These are phyloP conservation scores for Drosophila tripunctata DNA, from an alignment of 2,888 invertebrate species.

Conservation along the genomic window DNA sequence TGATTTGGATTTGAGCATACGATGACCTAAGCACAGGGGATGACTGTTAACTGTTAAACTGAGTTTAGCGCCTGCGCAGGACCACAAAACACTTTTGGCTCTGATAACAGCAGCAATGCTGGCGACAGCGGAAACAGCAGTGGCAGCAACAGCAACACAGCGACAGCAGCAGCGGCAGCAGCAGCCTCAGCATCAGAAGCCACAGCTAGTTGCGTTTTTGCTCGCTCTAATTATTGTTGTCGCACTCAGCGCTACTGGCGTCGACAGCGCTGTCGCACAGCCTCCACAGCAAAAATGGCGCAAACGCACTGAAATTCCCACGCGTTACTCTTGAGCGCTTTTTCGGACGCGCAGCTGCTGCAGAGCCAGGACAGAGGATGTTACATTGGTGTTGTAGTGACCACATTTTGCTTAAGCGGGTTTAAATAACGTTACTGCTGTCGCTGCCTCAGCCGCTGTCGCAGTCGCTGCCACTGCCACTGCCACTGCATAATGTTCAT, in stretches of 20 bases:
- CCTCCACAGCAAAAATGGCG: constrained; percentile 49
- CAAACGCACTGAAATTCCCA: constrained; percentile 64
- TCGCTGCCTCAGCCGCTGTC: background rate
- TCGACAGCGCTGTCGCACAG: constrained; percentile 27
- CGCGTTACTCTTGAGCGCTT: constrained; percentile 70
- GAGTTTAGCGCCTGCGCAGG: constrained; percentile 62
- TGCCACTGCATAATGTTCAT: constrained; percentile 1
- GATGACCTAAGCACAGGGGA: constrained; percentile 50
- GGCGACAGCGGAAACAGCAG: constrained; percentile 26
- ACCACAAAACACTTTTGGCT: background rate
- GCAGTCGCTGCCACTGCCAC: constrained; percentile 6
- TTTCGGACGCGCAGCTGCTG: constrained; percentile 7
- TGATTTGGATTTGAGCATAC: constrained; percentile 33
- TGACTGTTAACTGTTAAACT: constrained; percentile 37
- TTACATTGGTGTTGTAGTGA: constrained; percentile 21
- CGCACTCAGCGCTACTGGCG: constrained; percentile 42
- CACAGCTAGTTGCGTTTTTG: constrained; percentile 24
- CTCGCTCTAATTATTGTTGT: constrained; percentile 64
- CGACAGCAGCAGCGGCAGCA: constrained; percentile 15
- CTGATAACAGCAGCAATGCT: constrained; percentile 45
- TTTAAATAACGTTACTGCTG: constrained; percentile 12
- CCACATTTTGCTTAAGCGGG: constrained; percentile 42
- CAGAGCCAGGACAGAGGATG: background rate
- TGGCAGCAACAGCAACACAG: constrained; percentile 17
- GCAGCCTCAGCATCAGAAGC: background rate